Conservation (phyloP, 2,113 vertebrate species). For the Burhinus oedicnemus region DNA sequence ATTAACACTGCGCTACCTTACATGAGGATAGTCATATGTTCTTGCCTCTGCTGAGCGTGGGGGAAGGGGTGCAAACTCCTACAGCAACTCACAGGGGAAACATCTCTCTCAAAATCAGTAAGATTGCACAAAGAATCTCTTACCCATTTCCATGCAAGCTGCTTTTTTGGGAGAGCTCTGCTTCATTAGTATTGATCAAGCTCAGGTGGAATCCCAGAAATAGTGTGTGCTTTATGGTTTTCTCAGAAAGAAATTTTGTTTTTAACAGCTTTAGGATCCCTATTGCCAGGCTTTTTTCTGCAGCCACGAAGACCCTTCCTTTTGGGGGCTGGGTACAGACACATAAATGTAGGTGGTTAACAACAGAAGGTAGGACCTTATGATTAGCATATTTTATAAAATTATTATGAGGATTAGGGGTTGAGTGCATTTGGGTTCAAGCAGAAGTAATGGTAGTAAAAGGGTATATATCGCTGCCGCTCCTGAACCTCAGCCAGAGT, state of each 20-base stretch:
- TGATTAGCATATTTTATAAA: not conserved
- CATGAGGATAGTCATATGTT: slow-evolving; percentile 33
- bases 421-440: not conserved
- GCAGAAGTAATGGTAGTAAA: not conserved
- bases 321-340: not conserved
- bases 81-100: slow-evolving; percentile 43
- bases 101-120: slow-evolving; percentile 42
- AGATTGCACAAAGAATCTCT: slow-evolving; percentile 25
- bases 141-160: not conserved
- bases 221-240: not conserved
- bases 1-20: slow-evolving; percentile 64
- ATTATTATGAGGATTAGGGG: not conserved
- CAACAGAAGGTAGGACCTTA: not conserved
- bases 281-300: not conserved
- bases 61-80: slow-evolving; percentile 33
- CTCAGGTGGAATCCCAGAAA: not conserved
- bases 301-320: not conserved
- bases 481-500: not conserved
- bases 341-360: not conserved
- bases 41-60: slow-evolving; percentile 27
- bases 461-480: not conserved
- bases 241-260: not conserved
- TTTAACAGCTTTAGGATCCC: not conserved
- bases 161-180: slow-evolving; percentile 21
- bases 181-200: not conserved